Evolutionary conservation across 2,113 vertebrate species (phyloP), one percentile per base, ranked within the genome.

Genomic region (Rhinichthys klamathensis): DNA sequence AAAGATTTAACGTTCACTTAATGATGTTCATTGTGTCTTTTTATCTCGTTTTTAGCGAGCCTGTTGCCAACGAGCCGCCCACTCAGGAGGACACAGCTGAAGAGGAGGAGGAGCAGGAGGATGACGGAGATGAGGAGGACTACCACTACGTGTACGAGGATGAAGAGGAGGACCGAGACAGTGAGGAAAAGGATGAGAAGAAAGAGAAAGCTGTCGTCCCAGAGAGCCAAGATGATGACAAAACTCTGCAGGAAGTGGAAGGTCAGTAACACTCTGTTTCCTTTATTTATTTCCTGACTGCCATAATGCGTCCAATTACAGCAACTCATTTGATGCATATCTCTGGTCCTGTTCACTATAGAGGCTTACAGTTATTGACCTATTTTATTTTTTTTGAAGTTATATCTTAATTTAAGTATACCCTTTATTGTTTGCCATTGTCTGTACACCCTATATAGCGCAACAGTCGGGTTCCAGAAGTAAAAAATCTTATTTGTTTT

Each of bases 241-340:
- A 96, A 89, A 93, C 94, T 69, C 90, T 94, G 79, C 94, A 96
- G 0, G 96, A 99, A 18, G 95, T 97, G 70, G 97, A 97, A 97
- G 97, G 98, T 99, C 93, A 93, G 91, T 90, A 74, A 60, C 21
- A 54, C 76, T 15, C 27, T 25, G 30, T 85, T 88, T 79, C 41
- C 73, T 32, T 32, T 9, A 12, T 82, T 77, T 58, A 27, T 72
- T 80, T 44, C 78, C 16, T 80, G 44, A 27, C 72, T 49, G 41
- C 49, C 25, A 54, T 27, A 76, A 13, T 54, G 13, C 1, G 27
- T 78, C 27, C 51, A 58, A 12, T 58, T 75, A 16, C 27, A 51
- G 73, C 51, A 2, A 9, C 44, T 81, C 27, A 12, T 81, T 58
- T 65, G 9, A 65, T 32, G 1, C 27, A 15, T 15, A 81, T 81